Conservation (phyloP, 1,140 invertebrate species). For the Drosophila erecta region DNA sequence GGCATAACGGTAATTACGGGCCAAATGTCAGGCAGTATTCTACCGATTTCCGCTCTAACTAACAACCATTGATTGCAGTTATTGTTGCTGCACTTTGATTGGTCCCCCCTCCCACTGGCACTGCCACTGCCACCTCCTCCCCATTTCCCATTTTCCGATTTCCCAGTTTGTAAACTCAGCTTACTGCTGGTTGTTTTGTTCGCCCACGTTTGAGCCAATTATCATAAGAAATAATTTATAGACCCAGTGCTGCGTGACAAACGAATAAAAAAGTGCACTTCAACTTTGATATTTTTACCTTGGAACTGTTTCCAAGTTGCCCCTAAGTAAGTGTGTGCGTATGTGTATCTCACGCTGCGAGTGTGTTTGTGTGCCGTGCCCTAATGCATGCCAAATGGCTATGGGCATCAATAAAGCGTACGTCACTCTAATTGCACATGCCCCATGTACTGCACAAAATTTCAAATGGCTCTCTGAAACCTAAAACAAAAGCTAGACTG, state of each 20-base stretch:
- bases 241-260: slow-evolving; percentile 59
- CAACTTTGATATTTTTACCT: slow-evolving; percentile 81
- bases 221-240: slow-evolving; percentile 79
- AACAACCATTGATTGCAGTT: slow-evolving; percentile 79
- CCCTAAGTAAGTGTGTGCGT: slow-evolving; percentile 6
- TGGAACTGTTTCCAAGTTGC: slow-evolving; percentile 47
- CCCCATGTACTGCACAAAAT: slow-evolving; percentile 11
- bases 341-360: neutral
- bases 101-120: neutral
- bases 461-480: neutral
- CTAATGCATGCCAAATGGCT: slow-evolving; percentile 80
- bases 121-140: neutral
- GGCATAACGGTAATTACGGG: slow-evolving; percentile 69
- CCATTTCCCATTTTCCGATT: neutral
- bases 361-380: slow-evolving; percentile 34
- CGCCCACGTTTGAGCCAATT: slow-evolving; percentile 67
- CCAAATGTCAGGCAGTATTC: slow-evolving; percentile 70
- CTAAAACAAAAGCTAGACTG: neutral
- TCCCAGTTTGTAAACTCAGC: slow-evolving; percentile 2
- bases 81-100: slow-evolving; percentile 59
- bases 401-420: slow-evolving; percentile 77
- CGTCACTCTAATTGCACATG: slow-evolving; percentile 78
- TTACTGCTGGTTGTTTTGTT: slow-evolving; percentile 46
- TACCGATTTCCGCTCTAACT: slow-evolving; percentile 71
- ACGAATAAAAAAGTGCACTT: slow-evolving; percentile 68